Evolutionary conservation across 2,113 vertebrate species (phyloP).

Genomic region (Jaculus jaculus): DNA sequence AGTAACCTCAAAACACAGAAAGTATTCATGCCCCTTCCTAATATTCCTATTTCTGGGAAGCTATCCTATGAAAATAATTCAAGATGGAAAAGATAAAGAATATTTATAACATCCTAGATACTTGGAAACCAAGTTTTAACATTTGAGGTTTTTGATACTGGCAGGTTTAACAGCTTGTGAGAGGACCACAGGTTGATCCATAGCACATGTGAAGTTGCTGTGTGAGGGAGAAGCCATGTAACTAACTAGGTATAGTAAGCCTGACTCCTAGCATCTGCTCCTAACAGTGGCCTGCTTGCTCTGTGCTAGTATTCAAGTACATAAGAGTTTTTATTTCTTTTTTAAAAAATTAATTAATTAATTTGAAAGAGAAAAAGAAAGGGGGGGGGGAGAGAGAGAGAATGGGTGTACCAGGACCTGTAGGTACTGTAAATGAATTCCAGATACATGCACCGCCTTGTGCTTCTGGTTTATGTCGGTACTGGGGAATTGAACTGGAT

Average conservation of each 20-base stretch:
- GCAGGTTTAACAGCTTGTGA: slow-evolving; percentile 45
- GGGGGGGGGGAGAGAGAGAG: no score
- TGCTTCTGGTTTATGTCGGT: no score
- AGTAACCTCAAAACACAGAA: slow-evolving; percentile 49
- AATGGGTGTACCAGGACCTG: no score
- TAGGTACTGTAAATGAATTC: no score
- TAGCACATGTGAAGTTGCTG: neutral
- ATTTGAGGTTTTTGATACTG: slow-evolving; percentile 55
- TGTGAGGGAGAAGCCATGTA: slow-evolving; percentile 19
- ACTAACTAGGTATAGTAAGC: neutral
- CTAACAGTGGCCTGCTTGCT: neutral
- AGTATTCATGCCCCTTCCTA: neutral
- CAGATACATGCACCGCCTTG: no score
- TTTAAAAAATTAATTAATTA: no score
- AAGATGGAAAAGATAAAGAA: slow-evolving; percentile 59
- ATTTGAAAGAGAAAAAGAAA: no score
- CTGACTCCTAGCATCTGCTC: slow-evolving; percentile 30
- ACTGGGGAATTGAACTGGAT: no score
- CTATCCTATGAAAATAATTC: slow-evolving; percentile 59
- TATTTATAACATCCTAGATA: slow-evolving; percentile 61
- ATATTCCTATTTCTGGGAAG: slow-evolving; percentile 64
- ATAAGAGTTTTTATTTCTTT: no score
- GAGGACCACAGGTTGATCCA: slow-evolving; percentile 44
- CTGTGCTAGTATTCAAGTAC: neutral
- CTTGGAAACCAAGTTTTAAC: slow-evolving; percentile 46